These are phyloP conservation scores for Itoplectis maculator DNA, from an alignment of 2,888 invertebrate genomes.

Conservation along the genomic window DNA sequence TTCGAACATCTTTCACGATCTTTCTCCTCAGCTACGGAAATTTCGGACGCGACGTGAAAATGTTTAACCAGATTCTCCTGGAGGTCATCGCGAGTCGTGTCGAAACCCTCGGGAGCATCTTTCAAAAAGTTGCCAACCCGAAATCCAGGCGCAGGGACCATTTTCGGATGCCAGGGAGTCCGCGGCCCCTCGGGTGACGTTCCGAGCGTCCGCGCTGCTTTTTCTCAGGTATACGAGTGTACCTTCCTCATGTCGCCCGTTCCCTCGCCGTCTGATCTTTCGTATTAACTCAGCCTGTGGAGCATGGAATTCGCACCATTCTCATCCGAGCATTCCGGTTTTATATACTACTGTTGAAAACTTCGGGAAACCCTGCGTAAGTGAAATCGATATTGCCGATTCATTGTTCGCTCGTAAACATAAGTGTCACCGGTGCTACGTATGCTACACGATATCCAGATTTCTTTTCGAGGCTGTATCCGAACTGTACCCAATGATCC, in stretches of 20 bases:
- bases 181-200: slow-evolving; percentile 51
- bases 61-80: slow-evolving; percentile 3
- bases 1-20: slow-evolving; percentile 6
- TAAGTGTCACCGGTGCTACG: neutral
- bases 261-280: slow-evolving; percentile 40
- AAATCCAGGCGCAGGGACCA: slow-evolving; percentile 52
- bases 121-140: slow-evolving; percentile 53
- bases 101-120: slow-evolving; percentile 42
- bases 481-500: slow-evolving; percentile 14
- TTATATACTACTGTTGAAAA: neutral
- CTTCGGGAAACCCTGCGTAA: slow-evolving; percentile 6
- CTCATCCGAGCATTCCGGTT: neutral
- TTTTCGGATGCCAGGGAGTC: slow-evolving; percentile 35
- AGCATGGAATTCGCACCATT: slow-evolving; percentile 14
- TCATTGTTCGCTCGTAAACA: slow-evolving; percentile 17
- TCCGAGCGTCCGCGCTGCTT: slow-evolving; percentile 34
- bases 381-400: slow-evolving; percentile 34
- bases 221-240: slow-evolving; percentile 31
- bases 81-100: neutral
- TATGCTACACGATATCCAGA: neutral
- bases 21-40: neutral
- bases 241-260: slow-evolving; percentile 18
- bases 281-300: slow-evolving; percentile 38
- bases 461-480: neutral
- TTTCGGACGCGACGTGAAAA: neutral